These are phyloP conservation scores for Drosophila picticornis DNA, from an alignment of 2,888 invertebrate genomes.

Conservation along the genomic window DNA sequence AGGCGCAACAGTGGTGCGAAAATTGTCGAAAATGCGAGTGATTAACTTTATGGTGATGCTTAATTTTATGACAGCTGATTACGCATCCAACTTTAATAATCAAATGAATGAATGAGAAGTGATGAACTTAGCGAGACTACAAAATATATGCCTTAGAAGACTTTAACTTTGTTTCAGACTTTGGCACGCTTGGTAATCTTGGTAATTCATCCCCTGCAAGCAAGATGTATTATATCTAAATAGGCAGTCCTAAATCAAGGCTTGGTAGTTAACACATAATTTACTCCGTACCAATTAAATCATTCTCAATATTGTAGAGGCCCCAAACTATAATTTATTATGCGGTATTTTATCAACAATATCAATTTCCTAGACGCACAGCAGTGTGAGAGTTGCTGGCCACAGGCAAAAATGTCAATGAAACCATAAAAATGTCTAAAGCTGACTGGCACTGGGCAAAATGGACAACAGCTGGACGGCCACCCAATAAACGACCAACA, in stretches of 20 bases:
- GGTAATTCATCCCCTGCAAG: not conserved
- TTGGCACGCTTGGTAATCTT: too few relatives aligned
- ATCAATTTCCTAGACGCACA: conserved; percentile 38
- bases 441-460: conserved; percentile 29
- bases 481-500: conserved; percentile 40
- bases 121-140: too few relatives aligned
- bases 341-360: conserved; percentile 36
- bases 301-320: conserved; percentile 1
- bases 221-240: not conserved
- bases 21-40: not conserved
- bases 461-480: conserved; percentile 36
- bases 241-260: not conserved
- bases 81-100: not conserved
- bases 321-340: conserved; percentile 34
- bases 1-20: conserved; percentile 17
- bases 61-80: not conserved
- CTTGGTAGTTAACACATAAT: conserved; percentile 3
- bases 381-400: conserved; percentile 11
- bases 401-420: conserved; percentile 63
- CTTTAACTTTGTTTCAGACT: too few relatives aligned
- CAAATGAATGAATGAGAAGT: not conserved
- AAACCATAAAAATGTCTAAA: conserved; percentile 73
- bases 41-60: not conserved
- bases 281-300: conserved; percentile 20
- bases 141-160: too few relatives aligned